Evolutionary conservation across 2,113 vertebrate genomes (phyloP).

Genomic region (Pyrgilauda ruficollis): DNA sequence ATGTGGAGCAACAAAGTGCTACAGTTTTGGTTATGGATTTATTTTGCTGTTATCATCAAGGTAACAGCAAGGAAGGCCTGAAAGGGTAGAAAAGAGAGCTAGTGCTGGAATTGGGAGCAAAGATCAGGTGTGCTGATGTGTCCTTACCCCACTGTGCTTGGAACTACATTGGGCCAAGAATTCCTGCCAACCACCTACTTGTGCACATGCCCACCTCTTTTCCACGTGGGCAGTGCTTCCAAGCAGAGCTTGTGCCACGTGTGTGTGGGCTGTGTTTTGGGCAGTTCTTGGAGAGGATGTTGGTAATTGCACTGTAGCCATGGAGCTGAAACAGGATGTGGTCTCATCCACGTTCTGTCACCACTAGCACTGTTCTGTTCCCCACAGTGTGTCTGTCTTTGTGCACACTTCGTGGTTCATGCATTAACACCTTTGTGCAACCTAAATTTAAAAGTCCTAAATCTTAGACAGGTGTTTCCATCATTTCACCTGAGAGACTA

Average conservation of each 20-base stretch:
- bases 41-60: neutral
- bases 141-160: fast-evolving
- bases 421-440: neutral
- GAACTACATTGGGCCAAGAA: fast-evolving
- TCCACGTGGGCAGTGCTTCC: neutral
- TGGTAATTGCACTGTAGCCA: neutral
- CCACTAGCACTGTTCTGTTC: neutral
- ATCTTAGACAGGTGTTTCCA: slow-evolving; percentile 26
- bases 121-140: neutral
- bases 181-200: neutral
- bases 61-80: neutral
- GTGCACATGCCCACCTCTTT: neutral
- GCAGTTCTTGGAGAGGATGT: neutral
- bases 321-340: neutral
- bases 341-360: neutral
- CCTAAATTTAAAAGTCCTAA: slow-evolving; percentile 34
- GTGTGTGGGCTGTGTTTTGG: neutral
- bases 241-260: neutral
- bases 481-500: slow-evolving; percentile 48
- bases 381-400: neutral
- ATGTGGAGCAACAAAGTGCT: neutral
- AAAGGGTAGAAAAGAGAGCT: neutral
- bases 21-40: neutral
- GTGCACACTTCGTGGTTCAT: neutral
- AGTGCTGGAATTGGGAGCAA: neutral